Conservation (phyloP, 2,888 invertebrate genomes). For the Beris morrisii region DNA sequence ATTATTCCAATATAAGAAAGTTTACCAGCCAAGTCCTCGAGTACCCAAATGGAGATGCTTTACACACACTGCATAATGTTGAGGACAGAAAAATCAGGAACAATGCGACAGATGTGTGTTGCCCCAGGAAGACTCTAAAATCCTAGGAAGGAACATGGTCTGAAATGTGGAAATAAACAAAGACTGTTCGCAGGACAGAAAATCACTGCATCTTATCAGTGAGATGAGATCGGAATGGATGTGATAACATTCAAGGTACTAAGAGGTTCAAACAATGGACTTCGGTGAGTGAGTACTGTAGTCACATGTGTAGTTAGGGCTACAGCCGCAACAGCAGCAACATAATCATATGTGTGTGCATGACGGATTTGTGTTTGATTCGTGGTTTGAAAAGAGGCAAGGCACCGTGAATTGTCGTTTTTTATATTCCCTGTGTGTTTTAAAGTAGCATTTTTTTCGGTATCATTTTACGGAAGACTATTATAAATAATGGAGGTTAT, state of each 20-base stretch:
- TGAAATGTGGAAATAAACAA: conserved; percentile 33
- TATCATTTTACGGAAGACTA: too few species aligned
- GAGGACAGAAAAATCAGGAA: conserved; percentile 25
- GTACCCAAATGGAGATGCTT: conserved; percentile 6
- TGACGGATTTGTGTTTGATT: conserved; percentile 33
- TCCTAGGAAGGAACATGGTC: too few species aligned
- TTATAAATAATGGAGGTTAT: too few species aligned
- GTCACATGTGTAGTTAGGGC: conserved; percentile 9
- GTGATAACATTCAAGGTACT: conserved; percentile 39
- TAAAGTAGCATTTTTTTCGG: too few species aligned
- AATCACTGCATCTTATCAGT: conserved; percentile 38
- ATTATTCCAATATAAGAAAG: too few species aligned
- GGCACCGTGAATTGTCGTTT: conserved; percentile 28
- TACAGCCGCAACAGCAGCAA: too few species aligned
- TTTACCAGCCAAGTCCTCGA: background rate
- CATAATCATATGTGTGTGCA: conserved; percentile 26
- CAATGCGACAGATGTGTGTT: conserved; percentile 30
- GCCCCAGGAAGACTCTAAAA: too few species aligned
- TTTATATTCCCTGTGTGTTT: too few species aligned
- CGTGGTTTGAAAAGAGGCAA: conserved; percentile 31
- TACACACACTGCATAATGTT: conserved; percentile 30
- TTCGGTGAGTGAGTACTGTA: conserved; percentile 38
- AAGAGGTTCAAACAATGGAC: conserved; percentile 42
- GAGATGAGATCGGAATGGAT: conserved; percentile 36
- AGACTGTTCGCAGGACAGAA: conserved; percentile 36